Percentiles rank a stretch among this genome's conserved stretches.
Evolutionary conservation across 2,113 vertebrate genomes (phyloP).

Genomic region (Speoplatyrhinus poulsoni): DNA sequence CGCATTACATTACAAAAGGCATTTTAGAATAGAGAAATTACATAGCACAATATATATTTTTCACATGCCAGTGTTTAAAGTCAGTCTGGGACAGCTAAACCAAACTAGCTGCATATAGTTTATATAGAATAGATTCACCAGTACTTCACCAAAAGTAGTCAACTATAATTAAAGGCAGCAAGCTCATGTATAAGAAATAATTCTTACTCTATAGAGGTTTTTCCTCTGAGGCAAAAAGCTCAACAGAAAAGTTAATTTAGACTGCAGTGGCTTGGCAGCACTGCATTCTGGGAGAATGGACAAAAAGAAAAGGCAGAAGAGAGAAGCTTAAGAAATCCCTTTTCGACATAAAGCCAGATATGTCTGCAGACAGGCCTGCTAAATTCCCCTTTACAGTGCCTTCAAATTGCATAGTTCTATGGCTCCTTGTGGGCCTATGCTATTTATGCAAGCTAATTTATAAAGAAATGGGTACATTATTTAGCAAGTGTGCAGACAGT

Average conservation of each 20-base stretch:
- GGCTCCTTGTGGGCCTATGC: slow-evolving; percentile 62
- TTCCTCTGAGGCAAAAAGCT: slow-evolving; percentile 38
- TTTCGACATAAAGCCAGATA: slow-evolving; percentile 63
- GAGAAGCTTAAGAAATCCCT: slow-evolving; percentile 58
- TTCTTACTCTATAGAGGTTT: slow-evolving; percentile 33
- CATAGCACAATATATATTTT: neutral
- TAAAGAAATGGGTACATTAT: slow-evolving; percentile 60
- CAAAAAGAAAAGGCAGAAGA: slow-evolving; percentile 31
- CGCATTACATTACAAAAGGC: neutral
- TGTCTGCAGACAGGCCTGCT: slow-evolving; percentile 67
- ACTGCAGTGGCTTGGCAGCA: slow-evolving; percentile 56
- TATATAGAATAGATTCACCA: neutral
- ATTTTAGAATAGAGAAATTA: neutral
- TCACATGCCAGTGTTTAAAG: neutral
- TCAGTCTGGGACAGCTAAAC: neutral
- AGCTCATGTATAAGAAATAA: too few species aligned
- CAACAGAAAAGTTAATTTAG: slow-evolving; percentile 39
- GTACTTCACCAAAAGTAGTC: too few species aligned
- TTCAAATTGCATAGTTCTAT: slow-evolving; percentile 64
- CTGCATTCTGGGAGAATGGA: slow-evolving; percentile 45
- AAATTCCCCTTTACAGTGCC: slow-evolving; percentile 69
- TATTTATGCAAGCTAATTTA: slow-evolving; percentile 67
- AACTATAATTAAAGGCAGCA: too few species aligned
- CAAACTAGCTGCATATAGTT: neutral
- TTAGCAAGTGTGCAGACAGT: slow-evolving; percentile 45